These are phyloP conservation scores for Agonopterix alstromeriana DNA, from an alignment of 2,888 invertebrate species.

Conservation along the genomic window DNA sequence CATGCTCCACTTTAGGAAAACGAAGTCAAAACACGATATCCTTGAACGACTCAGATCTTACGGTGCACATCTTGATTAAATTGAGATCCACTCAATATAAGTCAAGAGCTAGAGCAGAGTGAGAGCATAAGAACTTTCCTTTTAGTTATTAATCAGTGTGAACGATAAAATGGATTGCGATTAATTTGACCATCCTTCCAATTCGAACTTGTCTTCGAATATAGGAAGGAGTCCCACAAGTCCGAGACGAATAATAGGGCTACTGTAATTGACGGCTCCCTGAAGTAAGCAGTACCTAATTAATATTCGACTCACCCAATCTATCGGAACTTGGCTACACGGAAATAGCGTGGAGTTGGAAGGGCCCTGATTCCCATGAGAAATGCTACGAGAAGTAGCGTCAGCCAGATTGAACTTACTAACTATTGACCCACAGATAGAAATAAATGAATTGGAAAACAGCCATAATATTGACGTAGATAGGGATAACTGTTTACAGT, in stretches of 20 bases:
- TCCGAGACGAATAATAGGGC: slow-evolving; percentile 39
- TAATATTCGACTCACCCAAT: slow-evolving; percentile 42
- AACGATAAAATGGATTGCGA: slow-evolving; percentile 8
- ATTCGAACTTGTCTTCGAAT: slow-evolving; percentile 16
- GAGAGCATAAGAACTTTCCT: not conserved
- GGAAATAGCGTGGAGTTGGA: slow-evolving; percentile 19
- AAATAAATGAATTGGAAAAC: too few relatives aligned
- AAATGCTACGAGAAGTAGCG: too few relatives aligned
- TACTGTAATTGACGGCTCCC: slow-evolving; percentile 44
- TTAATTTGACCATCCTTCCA: slow-evolving; percentile 18
- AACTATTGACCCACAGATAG: too few relatives aligned
- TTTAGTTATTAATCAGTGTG: slow-evolving; percentile 9
- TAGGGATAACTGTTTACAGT: too few relatives aligned
- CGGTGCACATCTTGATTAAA: too few relatives aligned
- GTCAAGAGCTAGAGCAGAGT: too few relatives aligned
- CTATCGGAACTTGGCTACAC: slow-evolving; percentile 33
- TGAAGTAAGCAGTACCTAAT: slow-evolving; percentile 39
- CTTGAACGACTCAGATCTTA: too few relatives aligned
- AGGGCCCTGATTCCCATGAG: not conserved
- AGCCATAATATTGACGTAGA: too few relatives aligned
- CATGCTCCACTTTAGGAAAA: too few relatives aligned
- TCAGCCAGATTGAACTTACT: too few relatives aligned
- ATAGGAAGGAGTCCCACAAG: slow-evolving; percentile 15
- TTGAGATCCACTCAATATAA: too few relatives aligned
- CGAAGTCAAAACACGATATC: too few relatives aligned